Conservation (phyloP, 2,797 vertebrate genomes). For the Crenuchus spilurus region DNA sequence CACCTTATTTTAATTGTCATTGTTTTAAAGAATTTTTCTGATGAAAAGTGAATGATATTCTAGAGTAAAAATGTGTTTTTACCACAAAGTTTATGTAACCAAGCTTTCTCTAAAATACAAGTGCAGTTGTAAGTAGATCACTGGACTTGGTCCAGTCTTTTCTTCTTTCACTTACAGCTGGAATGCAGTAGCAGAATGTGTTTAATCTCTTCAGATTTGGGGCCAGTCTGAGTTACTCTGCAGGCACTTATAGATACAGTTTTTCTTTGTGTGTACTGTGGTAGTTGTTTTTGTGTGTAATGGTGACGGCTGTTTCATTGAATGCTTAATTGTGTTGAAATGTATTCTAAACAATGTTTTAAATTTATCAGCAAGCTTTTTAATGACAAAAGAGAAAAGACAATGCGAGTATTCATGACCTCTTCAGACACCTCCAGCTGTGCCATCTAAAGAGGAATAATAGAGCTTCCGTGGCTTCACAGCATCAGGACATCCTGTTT, state of each 20-base stretch:
- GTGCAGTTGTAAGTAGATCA: constrained; percentile 17
- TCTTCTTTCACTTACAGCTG: not conserved
- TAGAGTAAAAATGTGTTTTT: not conserved
- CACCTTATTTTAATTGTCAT: not conserved
- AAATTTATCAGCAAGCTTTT: not conserved
- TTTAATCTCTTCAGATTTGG: constrained; percentile 28
- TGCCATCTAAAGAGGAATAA: not conserved
- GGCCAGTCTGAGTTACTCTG: not conserved
- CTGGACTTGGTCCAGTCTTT: constrained; percentile 14
- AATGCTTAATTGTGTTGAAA: not conserved
- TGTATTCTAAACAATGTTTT: not conserved
- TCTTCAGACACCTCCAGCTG: not conserved
- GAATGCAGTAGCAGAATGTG: constrained; percentile 31
- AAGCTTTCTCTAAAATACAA: not conserved
- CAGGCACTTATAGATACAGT: not conserved
- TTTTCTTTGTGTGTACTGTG: not conserved
- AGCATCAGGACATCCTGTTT: constrained; percentile 54
- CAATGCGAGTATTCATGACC: not conserved
- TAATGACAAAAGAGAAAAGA: not conserved
- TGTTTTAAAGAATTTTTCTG: not conserved
- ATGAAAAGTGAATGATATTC: not conserved
- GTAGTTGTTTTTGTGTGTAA: not conserved
- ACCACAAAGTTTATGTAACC: not conserved
- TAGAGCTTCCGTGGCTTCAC: constrained; percentile 25
- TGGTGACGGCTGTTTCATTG: not conserved